Evolutionary conservation across 1,140 invertebrate genomes (phyloP).

Genomic region (Sogatella furcifera): DNA sequence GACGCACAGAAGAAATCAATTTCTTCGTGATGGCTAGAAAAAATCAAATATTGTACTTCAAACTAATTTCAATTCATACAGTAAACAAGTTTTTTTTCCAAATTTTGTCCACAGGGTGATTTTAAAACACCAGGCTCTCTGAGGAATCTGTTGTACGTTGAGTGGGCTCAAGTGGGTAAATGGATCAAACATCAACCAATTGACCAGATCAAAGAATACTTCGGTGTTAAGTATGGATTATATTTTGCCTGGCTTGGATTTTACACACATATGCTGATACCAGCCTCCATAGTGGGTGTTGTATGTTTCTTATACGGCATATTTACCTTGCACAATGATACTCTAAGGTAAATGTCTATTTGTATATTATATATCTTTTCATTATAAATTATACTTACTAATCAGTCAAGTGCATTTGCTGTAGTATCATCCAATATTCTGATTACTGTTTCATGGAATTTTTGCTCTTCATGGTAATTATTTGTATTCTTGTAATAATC

Average conservation of each 20-base stretch:
- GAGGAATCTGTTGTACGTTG: constrained; percentile 64
- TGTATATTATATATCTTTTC: no score
- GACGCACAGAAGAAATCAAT: no score
- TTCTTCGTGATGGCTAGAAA: no score
- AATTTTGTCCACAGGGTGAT: constrained; percentile 47
- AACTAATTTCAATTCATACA: no score
- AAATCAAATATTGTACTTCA: no score
- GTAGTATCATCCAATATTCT: no score
- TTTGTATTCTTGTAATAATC: no score
- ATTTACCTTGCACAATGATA: constrained; percentile 47
- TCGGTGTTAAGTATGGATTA: constrained; percentile 86
- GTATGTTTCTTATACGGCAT: constrained; percentile 73
- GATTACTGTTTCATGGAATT: no score
- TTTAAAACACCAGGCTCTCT: constrained; percentile 52
- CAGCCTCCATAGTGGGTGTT: constrained; percentile 72
- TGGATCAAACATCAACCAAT: constrained; percentile 80
- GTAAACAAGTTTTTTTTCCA: no score
- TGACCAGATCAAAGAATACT: constrained; percentile 77
- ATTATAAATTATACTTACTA: no score
- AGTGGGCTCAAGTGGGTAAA: constrained; percentile 75
- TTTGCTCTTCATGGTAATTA: no score
- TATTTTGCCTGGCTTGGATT: constrained; percentile 97
- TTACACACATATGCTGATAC: constrained; percentile 88
- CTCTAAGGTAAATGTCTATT: constrained; percentile 17
- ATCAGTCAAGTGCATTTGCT: no score